Base-by-base conservation (phyloP, 2,888 invertebrate species). In the Tinea pellionella region DNA sequence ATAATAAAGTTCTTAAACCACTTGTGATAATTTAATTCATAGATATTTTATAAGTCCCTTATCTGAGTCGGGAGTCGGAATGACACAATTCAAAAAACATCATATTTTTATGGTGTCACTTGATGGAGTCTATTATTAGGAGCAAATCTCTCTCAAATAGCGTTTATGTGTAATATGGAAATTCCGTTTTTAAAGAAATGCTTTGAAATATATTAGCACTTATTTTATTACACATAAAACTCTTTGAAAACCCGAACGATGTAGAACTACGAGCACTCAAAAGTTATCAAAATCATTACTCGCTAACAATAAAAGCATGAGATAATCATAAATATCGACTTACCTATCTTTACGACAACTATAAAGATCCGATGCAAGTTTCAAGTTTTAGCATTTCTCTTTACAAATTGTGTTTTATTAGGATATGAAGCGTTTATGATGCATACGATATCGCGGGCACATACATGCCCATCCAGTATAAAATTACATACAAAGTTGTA, bases 371-470 rank as follows among this genome's bases (percentile, higher is more conserved):
- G 73, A 74, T 73, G 71, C 73, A 77, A 78, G 78, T 79, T 78
- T 78, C 75, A 78, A 80, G 75, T 78, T 77, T 51, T 70, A 69
- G 69, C 68, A 74, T 77, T 71, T 71, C 70, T 68, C 69, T 70
- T 74, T 76, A 79, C 80, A 80, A 80, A 80, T 78, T 79, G 77
- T 73, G 69, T 80, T 80, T 80, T 80, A 80, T 78, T 77, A 70
- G 70, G 70, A 68, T 74, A 75, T 75, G 74, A 77, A 77, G 70
- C 68, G 67, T 78, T 80, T 79, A 80, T 73, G 73, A 72, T 64
- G 65, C 68, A 64, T 69, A 67, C 68, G 69, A 69, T 75, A 73
- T 71, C 69, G 68, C 66, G 62, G 67, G 65, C 63, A 64, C 66
- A 59, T 3, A n/a, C n/a, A n/a, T n/a, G n/a, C n/a, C n/a, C n/a